Conservation (phyloP, 1,140 invertebrate species). For the Platyura marginata region DNA sequence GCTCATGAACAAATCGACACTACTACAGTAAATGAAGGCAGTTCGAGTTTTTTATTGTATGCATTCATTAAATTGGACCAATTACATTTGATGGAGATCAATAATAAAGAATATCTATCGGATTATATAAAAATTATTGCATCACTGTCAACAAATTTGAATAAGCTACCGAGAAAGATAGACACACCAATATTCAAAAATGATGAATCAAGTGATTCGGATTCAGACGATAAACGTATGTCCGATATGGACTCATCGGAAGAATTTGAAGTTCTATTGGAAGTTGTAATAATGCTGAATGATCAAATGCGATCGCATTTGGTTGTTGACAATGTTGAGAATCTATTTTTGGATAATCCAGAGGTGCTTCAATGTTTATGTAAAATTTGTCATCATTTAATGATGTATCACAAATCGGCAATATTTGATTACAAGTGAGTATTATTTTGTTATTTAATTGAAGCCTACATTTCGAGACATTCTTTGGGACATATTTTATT, state of each 20-base stretch:
- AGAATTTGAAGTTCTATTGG: slow-evolving; percentile 26
- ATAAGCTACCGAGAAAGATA: slow-evolving; percentile 9
- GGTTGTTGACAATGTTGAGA: slow-evolving; percentile 38
- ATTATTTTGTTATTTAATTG: no score
- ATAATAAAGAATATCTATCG: slow-evolving; percentile 6
- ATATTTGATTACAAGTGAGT: no score
- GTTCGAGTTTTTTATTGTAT: slow-evolving; percentile 29
- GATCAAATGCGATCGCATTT: slow-evolving; percentile 39
- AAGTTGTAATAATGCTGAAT: slow-evolving; percentile 41
- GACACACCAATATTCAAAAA: neutral
- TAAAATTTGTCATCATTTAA: slow-evolving; percentile 56
- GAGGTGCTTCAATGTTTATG: slow-evolving; percentile 44
- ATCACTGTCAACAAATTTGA: slow-evolving; percentile 25
- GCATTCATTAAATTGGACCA: slow-evolving; percentile 47
- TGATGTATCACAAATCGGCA: slow-evolving; percentile 54
- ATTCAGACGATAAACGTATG: slow-evolving; percentile 16
- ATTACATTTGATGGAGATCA: slow-evolving; percentile 34
- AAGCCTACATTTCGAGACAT: no score
- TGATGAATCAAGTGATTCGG: neutral
- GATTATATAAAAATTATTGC: slow-evolving; percentile 18
- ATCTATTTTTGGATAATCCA: slow-evolving; percentile 28
- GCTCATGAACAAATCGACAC: neutral
- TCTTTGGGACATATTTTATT: no score
- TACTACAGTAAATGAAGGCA: neutral
- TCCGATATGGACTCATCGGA: slow-evolving; percentile 18